Conservation (phyloP, 2,888 invertebrate genomes). For the Orthonychiurus folsomi region DNA sequence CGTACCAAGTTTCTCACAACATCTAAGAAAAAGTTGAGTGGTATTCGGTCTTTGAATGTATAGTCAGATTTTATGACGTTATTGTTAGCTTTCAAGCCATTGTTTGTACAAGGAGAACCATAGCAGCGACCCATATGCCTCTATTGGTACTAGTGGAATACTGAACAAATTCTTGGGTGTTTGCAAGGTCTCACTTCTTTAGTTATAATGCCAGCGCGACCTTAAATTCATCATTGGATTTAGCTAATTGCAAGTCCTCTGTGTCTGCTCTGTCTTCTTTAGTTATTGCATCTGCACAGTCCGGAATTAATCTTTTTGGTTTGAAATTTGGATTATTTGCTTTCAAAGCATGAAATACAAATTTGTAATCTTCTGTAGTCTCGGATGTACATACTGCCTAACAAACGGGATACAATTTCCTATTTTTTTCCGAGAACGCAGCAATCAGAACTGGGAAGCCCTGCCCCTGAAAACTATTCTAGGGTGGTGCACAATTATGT, state of each 20-base stretch:
- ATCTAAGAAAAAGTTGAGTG: not conserved
- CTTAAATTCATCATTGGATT: not conserved
- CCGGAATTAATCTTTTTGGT: not conserved
- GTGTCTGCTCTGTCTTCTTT: not conserved
- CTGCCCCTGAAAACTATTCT: not conserved
- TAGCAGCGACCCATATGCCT: constrained; percentile 6
- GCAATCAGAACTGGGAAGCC: not conserved
- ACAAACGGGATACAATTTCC: not conserved
- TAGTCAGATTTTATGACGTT: not conserved
- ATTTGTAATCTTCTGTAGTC: not conserved
- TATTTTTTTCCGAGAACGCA: not conserved
- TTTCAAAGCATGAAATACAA: not conserved
- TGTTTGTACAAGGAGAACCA: constrained; percentile 6
- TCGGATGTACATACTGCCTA: not conserved
- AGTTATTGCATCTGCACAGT: not conserved
- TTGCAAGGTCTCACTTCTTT: constrained; percentile 2
- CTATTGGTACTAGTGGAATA: not conserved
- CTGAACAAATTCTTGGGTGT: not conserved
- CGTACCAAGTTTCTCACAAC: not conserved
- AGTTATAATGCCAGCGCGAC: not conserved
- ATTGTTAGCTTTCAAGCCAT: constrained; percentile 9
- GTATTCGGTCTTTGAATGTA: constrained; percentile 2
- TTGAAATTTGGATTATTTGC: not conserved
- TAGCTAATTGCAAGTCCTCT: not conserved
- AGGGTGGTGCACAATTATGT: no score